A percentile compares a stretch with the other conserved stretches of the same genome.
Evolutionary conservation across 64 coral and sea anemone genomes (phyloP).

Genomic region (Hydrozoanthus tunicans): DNA sequence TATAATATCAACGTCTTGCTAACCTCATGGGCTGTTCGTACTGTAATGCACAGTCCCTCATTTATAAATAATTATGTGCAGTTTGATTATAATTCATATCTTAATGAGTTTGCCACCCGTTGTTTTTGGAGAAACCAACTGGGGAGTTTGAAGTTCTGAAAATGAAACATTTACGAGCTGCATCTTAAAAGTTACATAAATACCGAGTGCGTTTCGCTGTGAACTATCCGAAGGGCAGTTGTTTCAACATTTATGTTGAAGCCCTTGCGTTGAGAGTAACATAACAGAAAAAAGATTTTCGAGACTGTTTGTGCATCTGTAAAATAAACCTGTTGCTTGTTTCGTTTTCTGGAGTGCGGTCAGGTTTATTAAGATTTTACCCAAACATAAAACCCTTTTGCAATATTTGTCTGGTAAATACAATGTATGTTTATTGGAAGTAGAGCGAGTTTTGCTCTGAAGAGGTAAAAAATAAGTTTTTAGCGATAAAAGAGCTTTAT

Average conservation of each 20-base stretch:
- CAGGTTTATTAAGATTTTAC: neutral
- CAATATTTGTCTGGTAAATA: neutral
- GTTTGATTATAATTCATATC: neutral
- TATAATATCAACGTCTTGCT: no score
- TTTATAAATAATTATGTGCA: neutral
- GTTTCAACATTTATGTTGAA: neutral
- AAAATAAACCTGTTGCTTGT: neutral
- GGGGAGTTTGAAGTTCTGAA: neutral
- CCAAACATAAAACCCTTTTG: neutral
- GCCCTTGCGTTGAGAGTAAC: neutral
- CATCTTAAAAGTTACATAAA: neutral
- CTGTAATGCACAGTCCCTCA: neutral
- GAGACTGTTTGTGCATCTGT: neutral
- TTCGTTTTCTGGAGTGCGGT: neutral
- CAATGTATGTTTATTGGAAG: neutral
- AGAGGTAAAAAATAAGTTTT: neutral
- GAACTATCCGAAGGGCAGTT: no score
- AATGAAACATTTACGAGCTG: slow-evolving; percentile 12
- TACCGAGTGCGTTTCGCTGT: neutral
- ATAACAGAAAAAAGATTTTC: neutral
- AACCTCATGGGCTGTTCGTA: no score
- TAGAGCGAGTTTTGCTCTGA: neutral
- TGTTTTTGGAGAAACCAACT: neutral
- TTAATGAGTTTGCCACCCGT: neutral
- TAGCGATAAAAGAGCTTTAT: no score